These are phyloP conservation scores for Axis porcinus DNA, from an alignment of 2,113 vertebrate genomes.

Conservation along the genomic window DNA sequence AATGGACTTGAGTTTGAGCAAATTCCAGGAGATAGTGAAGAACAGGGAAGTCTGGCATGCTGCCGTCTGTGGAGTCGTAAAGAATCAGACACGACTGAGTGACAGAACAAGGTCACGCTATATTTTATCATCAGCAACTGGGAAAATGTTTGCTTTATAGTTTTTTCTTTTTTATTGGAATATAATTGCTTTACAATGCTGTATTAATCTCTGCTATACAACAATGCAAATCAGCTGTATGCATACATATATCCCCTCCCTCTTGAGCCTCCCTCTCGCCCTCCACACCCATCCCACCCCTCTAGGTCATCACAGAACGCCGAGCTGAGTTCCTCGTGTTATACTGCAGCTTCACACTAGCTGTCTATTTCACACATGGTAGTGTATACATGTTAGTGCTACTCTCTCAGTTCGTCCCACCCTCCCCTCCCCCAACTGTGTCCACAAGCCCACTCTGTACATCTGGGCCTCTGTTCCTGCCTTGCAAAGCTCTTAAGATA, in stretches of 20 bases:
- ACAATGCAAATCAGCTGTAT: not conserved
- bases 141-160: not conserved
- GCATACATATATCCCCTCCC: not conserved
- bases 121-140: not conserved
- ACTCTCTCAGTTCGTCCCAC: not conserved
- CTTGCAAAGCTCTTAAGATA: not conserved
- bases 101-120: not conserved
- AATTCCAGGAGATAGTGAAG: not conserved
- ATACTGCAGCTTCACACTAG: not conserved
- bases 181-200: not conserved
- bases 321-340: not conserved
- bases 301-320: not conserved
- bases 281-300: not conserved
- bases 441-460: not conserved
- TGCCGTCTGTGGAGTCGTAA: not conserved
- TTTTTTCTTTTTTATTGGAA: not conserved
- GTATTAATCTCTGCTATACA: not conserved
- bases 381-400: not conserved
- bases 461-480: not conserved
- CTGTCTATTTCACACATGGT: not conserved
- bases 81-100: not conserved
- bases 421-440: not conserved
- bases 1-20: not conserved
- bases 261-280: not conserved
- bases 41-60: not conserved